phyloP scores from a whole-genome alignment of 2,797 vertebrate species.

The Falco peregrinus region DNA sequence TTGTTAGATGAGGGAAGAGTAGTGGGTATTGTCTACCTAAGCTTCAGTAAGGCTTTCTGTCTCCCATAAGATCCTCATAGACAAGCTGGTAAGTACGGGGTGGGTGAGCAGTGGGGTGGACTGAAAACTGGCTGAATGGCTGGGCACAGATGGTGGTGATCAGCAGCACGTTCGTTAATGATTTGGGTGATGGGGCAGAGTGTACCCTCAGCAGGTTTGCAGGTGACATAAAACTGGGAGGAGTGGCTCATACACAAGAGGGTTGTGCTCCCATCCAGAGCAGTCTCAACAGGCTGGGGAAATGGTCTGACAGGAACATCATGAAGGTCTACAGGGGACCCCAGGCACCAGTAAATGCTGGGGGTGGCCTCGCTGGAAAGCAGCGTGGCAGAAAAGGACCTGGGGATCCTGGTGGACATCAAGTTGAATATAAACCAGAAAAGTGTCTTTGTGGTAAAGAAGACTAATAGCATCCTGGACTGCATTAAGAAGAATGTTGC shows the following conservation, averaged over 20 bases:
- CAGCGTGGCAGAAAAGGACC: not conserved
- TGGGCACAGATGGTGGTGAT: not conserved
- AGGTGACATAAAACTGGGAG: not conserved
- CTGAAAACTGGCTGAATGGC: not conserved
- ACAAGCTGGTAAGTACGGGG: not conserved
- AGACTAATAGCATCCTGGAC: not conserved
- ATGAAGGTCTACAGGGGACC: not conserved
- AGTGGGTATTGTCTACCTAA: not conserved
- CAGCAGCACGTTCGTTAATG: not conserved
- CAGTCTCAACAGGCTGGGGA: not conserved
- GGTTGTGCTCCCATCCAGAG: rapidly evolving
- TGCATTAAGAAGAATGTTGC: not conserved
- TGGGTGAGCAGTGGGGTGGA: not conserved
- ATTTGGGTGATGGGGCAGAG: not conserved
- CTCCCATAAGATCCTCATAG: not conserved
- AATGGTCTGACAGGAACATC: not conserved
- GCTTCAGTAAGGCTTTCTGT: not conserved
- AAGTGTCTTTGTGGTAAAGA: not conserved
- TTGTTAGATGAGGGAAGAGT: not conserved
- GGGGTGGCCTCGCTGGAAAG: not conserved
- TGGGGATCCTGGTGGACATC: not conserved
- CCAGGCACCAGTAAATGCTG: not conserved
- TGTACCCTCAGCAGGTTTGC: not conserved
- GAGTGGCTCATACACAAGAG: not conserved
- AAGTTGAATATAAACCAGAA: not conserved